Percentiles rank a stretch among this genome's conserved stretches.
Evolutionary conservation across 2,888 invertebrate species (phyloP).

Genomic region (Therioaphis trifolii): DNA sequence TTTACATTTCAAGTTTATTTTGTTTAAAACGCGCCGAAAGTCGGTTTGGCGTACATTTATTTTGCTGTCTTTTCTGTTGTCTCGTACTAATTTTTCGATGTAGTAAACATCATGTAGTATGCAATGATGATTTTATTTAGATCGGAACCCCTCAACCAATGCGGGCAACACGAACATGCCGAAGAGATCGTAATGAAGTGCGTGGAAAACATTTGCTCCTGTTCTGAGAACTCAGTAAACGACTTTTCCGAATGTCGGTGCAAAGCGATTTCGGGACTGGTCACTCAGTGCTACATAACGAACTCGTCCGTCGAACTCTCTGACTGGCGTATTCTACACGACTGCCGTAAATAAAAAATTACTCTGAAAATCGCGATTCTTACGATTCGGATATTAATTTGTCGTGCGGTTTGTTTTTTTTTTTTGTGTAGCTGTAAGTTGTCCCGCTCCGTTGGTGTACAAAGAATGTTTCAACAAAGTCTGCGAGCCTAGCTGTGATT

Average conservation of each 20-base stretch:
- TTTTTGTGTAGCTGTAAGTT: slow-evolving; percentile 74
- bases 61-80: too few relatives aligned
- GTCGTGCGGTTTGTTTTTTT: neutral
- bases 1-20: too few relatives aligned
- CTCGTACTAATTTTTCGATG: too few relatives aligned
- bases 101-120: neutral
- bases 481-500: slow-evolving; percentile 83
- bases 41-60: too few relatives aligned
- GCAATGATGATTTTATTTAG: slow-evolving; percentile 47
- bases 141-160: slow-evolving; percentile 76
- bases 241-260: slow-evolving; percentile 75
- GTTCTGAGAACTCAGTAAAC: slow-evolving; percentile 71
- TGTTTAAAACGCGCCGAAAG: too few relatives aligned
- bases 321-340: slow-evolving; percentile 78
- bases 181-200: slow-evolving; percentile 80
- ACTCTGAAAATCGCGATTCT: neutral
- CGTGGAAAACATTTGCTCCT: slow-evolving; percentile 81
- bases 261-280: slow-evolving; percentile 76
- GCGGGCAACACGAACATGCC: slow-evolving; percentile 75
- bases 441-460: slow-evolving; percentile 82
- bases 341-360: slow-evolving; percentile 75
- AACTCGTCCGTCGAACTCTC: slow-evolving; percentile 76
- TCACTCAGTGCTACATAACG: slow-evolving; percentile 79
- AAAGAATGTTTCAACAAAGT: slow-evolving; percentile 82
- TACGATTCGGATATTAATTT: neutral